phyloP scores from a whole-genome alignment of 2,797 vertebrate species.

The Orestias chungarensis region DNA sequence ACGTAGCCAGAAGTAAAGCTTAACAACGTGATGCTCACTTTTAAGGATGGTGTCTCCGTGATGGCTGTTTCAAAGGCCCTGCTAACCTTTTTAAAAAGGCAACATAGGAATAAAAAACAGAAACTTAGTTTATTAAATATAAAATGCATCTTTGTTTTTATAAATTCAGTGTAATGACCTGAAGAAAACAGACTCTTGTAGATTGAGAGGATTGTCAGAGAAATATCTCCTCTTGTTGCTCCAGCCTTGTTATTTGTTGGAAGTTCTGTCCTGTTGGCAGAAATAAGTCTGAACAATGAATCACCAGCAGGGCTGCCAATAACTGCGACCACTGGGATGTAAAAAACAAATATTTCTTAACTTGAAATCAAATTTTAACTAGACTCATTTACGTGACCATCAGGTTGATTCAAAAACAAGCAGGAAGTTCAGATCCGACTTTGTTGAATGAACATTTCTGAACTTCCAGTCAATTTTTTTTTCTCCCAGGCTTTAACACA shows the following conservation, averaged over 20 bases:
- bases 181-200: no score
- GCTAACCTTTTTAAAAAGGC: no score
- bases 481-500: constrained; percentile 83
- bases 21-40: no score
- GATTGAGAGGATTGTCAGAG: no score
- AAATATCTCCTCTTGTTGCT: no score
- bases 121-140: no score
- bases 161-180: no score
- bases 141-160: no score
- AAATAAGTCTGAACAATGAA: neutral
- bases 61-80: no score
- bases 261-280: neutral
- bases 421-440: constrained; percentile 25
- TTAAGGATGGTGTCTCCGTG: no score
- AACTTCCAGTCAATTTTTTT: constrained; percentile 77
- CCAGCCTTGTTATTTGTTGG: neutral
- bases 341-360: neutral
- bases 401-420: constrained; percentile 74
- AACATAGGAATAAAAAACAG: no score
- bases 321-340: neutral
- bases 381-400: constrained; percentile 86
- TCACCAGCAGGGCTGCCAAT: neutral
- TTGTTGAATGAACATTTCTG: constrained; percentile 8
- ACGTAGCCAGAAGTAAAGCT: no score
- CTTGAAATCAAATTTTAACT: constrained; percentile 63